Evolutionary conservation across 2,888 invertebrate species (phyloP), one percentile per base, ranked within the genome.

Genomic region (Diogma glabrata): DNA sequence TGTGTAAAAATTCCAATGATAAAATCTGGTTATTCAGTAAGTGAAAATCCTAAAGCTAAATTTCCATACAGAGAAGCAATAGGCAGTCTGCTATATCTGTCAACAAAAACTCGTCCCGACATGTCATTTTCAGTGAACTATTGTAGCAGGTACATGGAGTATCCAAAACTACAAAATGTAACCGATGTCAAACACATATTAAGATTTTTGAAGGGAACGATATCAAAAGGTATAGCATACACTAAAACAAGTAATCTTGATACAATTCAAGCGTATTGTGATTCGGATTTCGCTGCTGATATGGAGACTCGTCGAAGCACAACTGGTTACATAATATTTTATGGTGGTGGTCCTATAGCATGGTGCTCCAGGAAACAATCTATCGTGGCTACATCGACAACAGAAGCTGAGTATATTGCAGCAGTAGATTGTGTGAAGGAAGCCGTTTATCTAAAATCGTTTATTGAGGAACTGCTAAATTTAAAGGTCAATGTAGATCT

Each of bases 311-410:
- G 53, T 23, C 54, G 45, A 51, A 54, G 56, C 52, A 54, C 55
- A n/a, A 52, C 51, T 9, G 55, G 54, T 14, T 54, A 50, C 9
- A 9, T 52, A 46, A 51, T 55, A 49, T 17, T 33, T 23, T 55
- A 50, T 19, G 43, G 50, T 24, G 23, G 30, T n/a, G 51, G n/a
- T n/a, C n/a, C n/a, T n/a, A n/a, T 55, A 38, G 38, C 50, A 19
- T 55, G 51, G 54, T 49, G 51, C 40, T 54, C 54, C 28, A 53
- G 50, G 26, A 51, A 24, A 49, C 53, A 55, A 55, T 47, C 24
- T 12, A 53, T 52, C 48, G 51, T 55, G 33, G 51, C 53, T 40
- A 51, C 49, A 24, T 53, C 51, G 22, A 51, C 52, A 22, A 51
- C 53, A 24, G 48, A 53, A 26, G 52, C 45, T 3, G 52, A 54